Evolutionary conservation across 2,113 vertebrate genomes (phyloP), one percentile per base, ranked within the genome.

Genomic region (Tachysurus fulvidraco): DNA sequence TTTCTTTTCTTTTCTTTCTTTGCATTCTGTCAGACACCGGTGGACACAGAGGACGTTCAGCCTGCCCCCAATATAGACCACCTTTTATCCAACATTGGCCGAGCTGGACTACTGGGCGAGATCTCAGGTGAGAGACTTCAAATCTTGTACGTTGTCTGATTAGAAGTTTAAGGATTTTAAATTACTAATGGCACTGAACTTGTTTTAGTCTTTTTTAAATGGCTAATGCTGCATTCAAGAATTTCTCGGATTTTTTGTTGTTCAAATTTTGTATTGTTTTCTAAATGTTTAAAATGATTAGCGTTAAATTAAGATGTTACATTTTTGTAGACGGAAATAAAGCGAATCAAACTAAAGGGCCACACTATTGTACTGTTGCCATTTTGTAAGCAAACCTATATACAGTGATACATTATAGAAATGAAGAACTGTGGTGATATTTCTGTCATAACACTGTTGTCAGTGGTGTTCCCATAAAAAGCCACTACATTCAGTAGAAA

Each of bases 11-110:
- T 36, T 36, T 36, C 36, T 19, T 54, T 78, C 4, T 73, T 25
- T 79, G 25, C 46, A 9, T 67, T 54, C 23, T 36, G 23, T 3
- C 91, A 99, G 98, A 99, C 98, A 11, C 98, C 98, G 0, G 97
- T 98, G 92, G 98, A 98, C 89, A 97, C 97, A 85, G 96, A 96
- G 93, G 97, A 98, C 86, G 93, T 96, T 10, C 98, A 98, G 91
- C 96, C 97, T 0, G 96, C 97, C 90, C 98, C 98, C 83, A 99
- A 99, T 95, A 99, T 99, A 3, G 97, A 99, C 93, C 98, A 99
- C 92, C 96, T 99, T 91, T 96, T 99, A 77, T 96, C 96, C 93
- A 99, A 99, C 96, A 99, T 99, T 28, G 97, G 97, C 92, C 95
- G 97, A 93, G 98, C 98, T 0, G 92, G 91, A 67, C 93, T 94